Percentiles rank a stretch among this genome's conserved stretches.
Conservation (phyloP, 2,888 invertebrate genomes). For the Acleris sparsana region DNA sequence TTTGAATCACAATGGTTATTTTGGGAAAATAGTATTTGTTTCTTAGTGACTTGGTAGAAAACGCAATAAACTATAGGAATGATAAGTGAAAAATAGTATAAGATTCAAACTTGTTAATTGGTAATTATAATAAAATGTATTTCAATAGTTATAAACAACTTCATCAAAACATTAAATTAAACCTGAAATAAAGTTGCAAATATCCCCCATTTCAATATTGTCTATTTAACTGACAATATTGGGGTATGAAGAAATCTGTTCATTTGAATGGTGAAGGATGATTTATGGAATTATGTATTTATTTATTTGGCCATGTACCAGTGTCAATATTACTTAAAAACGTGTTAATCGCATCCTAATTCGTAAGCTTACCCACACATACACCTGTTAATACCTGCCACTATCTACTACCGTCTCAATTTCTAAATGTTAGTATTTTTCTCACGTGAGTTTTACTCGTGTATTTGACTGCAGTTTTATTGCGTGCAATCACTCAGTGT, state of each 20-base stretch:
- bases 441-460: not conserved
- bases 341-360: constrained; percentile 24
- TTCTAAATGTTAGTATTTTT: constrained; percentile 10
- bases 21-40: constrained; percentile 5
- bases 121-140: constrained; percentile 11
- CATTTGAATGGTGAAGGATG: constrained; percentile 28
- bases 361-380: constrained; percentile 17
- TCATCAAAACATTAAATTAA: constrained; percentile 11
- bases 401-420: constrained; percentile 5
- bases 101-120: constrained; percentile 13
- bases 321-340: constrained; percentile 27
- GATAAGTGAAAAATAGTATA: constrained; percentile 6
- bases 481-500: constrained; percentile 37
- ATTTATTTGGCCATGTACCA: constrained; percentile 36
- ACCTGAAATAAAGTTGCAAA: constrained; percentile 36
- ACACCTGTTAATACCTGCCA: constrained; percentile 20
- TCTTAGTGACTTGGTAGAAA: not conserved
- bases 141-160: constrained; percentile 3
- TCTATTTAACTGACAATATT: constrained; percentile 8
- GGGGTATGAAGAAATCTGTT: constrained; percentile 13
- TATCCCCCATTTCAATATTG: constrained; percentile 33
- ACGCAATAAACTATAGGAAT: too few species aligned
- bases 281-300: constrained; percentile 39
- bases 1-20: constrained; percentile 7
- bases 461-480: constrained; percentile 16